Evolutionary conservation across 2,888 invertebrate genomes (phyloP).

Genomic region (Crematogaster levior): DNA sequence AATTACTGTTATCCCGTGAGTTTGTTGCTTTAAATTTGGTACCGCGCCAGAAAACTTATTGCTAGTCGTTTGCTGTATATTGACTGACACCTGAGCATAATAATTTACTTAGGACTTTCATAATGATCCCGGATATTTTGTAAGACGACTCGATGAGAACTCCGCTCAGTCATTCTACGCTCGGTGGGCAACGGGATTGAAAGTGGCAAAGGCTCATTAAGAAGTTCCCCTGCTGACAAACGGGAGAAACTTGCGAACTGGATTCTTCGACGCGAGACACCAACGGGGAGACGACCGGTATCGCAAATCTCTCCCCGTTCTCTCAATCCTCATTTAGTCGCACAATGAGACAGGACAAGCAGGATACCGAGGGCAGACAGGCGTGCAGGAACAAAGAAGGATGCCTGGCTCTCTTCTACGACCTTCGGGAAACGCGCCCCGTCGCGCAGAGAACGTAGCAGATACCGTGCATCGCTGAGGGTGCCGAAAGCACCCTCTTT

Average conservation of each 20-base stretch:
- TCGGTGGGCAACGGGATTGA: slow-evolving; percentile 22
- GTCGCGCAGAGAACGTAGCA: background rate
- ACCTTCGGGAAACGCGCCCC: slow-evolving; percentile 19
- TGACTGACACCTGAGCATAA: background rate
- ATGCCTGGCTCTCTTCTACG: slow-evolving; percentile 5
- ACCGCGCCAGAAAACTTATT: background rate
- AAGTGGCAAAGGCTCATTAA: slow-evolving; percentile 47
- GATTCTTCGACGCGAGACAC: slow-evolving; percentile 44
- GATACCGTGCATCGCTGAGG: slow-evolving; percentile 15
- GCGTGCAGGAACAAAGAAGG: slow-evolving; percentile 52
- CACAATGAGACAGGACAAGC: slow-evolving; percentile 52
- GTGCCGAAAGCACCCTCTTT: slow-evolving; percentile 42
- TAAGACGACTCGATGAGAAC: slow-evolving; percentile 26
- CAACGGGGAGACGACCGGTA: slow-evolving; percentile 9
- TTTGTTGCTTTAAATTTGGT: background rate
- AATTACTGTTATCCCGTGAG: slow-evolving; percentile 2
- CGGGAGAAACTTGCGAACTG: slow-evolving; percentile 38
- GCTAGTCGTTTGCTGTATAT: background rate
- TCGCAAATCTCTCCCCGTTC: slow-evolving; percentile 15
- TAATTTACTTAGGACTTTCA: slow-evolving; percentile 32
- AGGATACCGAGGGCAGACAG: slow-evolving; percentile 6
- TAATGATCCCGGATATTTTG: slow-evolving; percentile 28
- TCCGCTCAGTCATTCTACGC: slow-evolving; percentile 38
- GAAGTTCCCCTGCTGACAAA: slow-evolving; percentile 19
- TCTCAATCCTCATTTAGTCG: slow-evolving; percentile 59